Conservation (phyloP, 2,888 invertebrate genomes). For the Drosophila robusta region DNA sequence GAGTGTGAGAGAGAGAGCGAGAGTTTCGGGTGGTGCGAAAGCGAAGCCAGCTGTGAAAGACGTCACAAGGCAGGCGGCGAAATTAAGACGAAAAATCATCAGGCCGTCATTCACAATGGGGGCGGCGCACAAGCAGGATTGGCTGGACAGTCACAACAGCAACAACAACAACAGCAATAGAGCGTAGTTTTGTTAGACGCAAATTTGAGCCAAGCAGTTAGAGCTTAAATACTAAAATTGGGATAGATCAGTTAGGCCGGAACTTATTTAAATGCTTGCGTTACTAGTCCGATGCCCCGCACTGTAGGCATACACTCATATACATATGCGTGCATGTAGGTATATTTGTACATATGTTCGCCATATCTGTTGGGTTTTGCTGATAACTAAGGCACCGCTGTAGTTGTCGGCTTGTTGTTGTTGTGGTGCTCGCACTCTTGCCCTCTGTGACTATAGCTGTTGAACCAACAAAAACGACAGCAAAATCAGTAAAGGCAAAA, state of each 20-base stretch:
- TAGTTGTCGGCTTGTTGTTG: constrained; percentile 36
- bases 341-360: constrained; percentile 2
- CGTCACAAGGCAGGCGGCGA: constrained; percentile 58
- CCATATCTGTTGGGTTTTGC: constrained; percentile 49
- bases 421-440: constrained; percentile 37
- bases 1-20: constrained; percentile 12
- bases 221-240: constrained; percentile 11
- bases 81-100: constrained; percentile 32
- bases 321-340: background rate
- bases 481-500: constrained; percentile 59
- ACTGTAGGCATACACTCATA: constrained; percentile 20
- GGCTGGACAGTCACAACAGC: too few relatives aligned
- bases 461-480: constrained; percentile 51
- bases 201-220: background rate
- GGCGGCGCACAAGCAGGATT: too few relatives aligned
- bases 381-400: constrained; percentile 54
- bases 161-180: background rate
- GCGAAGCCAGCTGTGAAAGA: constrained; percentile 60
- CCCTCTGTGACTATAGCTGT: constrained; percentile 35
- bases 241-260: constrained; percentile 34
- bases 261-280: background rate
- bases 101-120: constrained; percentile 41
- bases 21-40: constrained; percentile 27
- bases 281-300: constrained; percentile 7
- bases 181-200: background rate